phyloP scores from a whole-genome alignment of 2,888 invertebrate species.

The Pachliopta kotzebuea region DNA sequence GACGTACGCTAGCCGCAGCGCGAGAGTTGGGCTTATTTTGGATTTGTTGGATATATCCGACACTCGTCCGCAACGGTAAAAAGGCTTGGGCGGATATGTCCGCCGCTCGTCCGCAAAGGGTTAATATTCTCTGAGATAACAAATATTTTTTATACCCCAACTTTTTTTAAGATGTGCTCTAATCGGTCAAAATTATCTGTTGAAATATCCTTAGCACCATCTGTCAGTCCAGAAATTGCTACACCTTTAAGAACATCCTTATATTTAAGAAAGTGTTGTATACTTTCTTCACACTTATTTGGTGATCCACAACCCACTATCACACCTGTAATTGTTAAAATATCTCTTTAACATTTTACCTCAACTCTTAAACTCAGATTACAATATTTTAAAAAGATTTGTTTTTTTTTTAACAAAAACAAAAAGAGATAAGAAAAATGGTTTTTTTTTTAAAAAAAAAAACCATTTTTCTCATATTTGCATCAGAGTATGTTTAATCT shows the following conservation, averaged over 20 bases:
- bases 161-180: slow-evolving; percentile 81
- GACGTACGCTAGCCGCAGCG: no score
- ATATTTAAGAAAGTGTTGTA: slow-evolving; percentile 80
- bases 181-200: slow-evolving; percentile 74
- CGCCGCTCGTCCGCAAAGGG: no score
- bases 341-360: not conserved
- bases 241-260: slow-evolving; percentile 83
- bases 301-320: slow-evolving; percentile 87
- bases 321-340: slow-evolving; percentile 80
- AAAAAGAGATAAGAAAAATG: no score
- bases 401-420: no score
- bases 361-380: slow-evolving; percentile 2
- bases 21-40: no score
- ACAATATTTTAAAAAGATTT: slow-evolving; percentile 8
- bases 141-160: slow-evolving; percentile 73
- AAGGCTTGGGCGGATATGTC: no score
- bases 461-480: no score
- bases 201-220: slow-evolving; percentile 82
- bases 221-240: slow-evolving; percentile 90
- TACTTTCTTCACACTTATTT: slow-evolving; percentile 83
- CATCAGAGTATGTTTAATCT: no score
- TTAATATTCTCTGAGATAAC: no score
- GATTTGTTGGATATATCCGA: no score
- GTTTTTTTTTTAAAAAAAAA: no score
- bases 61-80: no score